phyloP scores from a whole-genome alignment of 2,888 invertebrate species.

The Heteropelma amictum region DNA sequence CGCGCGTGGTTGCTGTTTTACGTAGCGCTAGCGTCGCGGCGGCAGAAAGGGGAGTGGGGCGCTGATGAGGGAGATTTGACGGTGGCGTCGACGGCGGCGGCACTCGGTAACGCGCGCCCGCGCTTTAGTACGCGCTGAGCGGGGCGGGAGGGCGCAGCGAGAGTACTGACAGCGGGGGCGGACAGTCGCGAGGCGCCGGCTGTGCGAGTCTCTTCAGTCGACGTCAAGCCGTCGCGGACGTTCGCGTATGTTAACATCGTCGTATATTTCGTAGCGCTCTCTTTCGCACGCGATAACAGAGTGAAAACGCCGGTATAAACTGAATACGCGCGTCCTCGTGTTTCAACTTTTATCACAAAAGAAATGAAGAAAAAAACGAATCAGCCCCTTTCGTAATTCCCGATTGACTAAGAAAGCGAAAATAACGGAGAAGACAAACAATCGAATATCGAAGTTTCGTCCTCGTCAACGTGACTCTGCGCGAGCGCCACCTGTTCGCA shows the following conservation, averaged over 20 bases:
- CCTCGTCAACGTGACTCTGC: no score
- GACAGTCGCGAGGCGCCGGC: conserved; percentile 69
- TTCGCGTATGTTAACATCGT: conserved; percentile 65
- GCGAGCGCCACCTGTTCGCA: conserved; percentile 32
- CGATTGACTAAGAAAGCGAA: no score
- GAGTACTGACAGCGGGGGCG: conserved; percentile 63
- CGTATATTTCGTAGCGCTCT: conserved; percentile 37
- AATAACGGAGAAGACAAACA: neutral
- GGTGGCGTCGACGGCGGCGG: conserved; percentile 13
- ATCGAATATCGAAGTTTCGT: no score
- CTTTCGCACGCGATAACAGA: neutral
- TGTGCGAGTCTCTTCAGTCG: conserved; percentile 70
- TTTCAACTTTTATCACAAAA: neutral
- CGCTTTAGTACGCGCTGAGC: conserved; percentile 27
- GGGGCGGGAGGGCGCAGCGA: conserved; percentile 17
- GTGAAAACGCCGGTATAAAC: neutral
- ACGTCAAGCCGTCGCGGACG: conserved; percentile 76
- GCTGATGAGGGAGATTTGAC: neutral
- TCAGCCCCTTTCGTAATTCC: neutral
- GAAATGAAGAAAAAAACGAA: no score
- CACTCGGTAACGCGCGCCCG: conserved; percentile 43
- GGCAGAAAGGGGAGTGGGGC: neutral
- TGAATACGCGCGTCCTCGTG: neutral
- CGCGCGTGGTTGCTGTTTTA: neutral
- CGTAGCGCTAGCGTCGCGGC: conserved; percentile 2